Evolutionary conservation across 2,797 vertebrate genomes (phyloP), one percentile per base, ranked within the genome.

Genomic region (Manis javanica): DNA sequence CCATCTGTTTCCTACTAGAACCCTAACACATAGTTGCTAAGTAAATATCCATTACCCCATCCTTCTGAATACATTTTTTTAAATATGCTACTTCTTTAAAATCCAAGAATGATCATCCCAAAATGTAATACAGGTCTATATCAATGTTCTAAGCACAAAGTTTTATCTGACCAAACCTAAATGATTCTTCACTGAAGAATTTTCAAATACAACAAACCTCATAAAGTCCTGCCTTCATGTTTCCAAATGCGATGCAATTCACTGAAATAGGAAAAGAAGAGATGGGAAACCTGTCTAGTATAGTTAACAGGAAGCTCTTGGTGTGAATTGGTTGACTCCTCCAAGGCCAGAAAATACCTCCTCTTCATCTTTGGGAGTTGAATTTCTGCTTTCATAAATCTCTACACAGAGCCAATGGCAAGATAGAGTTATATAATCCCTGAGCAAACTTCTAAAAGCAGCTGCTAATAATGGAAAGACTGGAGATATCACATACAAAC

Each of bases 221-320:
- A 68, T 68, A 74, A 92, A 85, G 18, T 59, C 19, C 55, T 92
- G 55, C 26, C n/a, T 64, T 90, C n/a, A n/a, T 81, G 37, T 92
- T 92, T 92, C 11, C 34, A 68, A 85, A 79, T 85, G 53, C n/a
- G 55, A 92, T 46, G 18, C 23, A 74, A 46, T 84, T 66, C 31
- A 19, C n/a, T 85, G 26, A 77, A 64, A 72, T 57, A 51, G 37
- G 9, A 29, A 61, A 59, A 55, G 29, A 42, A 90, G 24, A 55
- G 9, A 24, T 66, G 2, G 8, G 10, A 81, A 81, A 85, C 10
- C 26, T 66, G 8, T 49, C 14, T 59, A 14, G 55, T 49, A 81
- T 34, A 74, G 61, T 89, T 84, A 59, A 84, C 24, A 91, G 29
- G 10, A 95, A 91, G 57, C 0, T 37, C 71, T 93, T 83, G 2